Conservation (phyloP, 2,113 vertebrate genomes). For the Crotalus viridis region DNA sequence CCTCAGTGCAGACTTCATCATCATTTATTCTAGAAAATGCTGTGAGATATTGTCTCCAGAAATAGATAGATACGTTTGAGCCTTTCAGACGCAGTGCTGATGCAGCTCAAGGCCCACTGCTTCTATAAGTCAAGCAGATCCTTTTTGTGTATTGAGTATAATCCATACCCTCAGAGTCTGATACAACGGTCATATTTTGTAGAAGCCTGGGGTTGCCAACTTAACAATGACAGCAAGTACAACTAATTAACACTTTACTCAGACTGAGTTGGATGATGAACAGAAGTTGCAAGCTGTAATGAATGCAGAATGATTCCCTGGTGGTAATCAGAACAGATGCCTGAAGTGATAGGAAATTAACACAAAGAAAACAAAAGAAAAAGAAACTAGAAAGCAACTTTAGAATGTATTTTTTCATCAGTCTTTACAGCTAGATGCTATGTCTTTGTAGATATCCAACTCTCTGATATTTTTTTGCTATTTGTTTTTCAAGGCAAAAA, state of each 20-base stretch:
- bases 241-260: constrained; percentile 40
- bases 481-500: background rate
- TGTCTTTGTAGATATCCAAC: background rate
- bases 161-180: background rate
- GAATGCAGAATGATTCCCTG: constrained; percentile 14
- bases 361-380: background rate
- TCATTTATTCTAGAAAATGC: background rate
- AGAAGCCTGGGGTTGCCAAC: constrained; percentile 14
- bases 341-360: constrained; percentile 31
- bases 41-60: constrained; percentile 17
- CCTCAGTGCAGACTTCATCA: constrained; percentile 1
- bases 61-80: constrained; percentile 21
- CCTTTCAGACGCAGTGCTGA: constrained; percentile 28
- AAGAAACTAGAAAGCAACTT: background rate
- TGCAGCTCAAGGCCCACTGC: constrained; percentile 2
- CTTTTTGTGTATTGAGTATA: constrained; percentile 5
- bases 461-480: background rate
- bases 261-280: constrained; percentile 20
- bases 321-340: constrained; percentile 29
- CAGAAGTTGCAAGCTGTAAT: constrained; percentile 7
- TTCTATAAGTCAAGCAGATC: constrained; percentile 28
- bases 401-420: background rate
- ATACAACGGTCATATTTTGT: constrained; percentile 5
- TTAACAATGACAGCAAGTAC: constrained; percentile 25
- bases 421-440: constrained; percentile 13